Conservation (phyloP, 92 coral and sea anemone species). For the Zoanthus sociatus region DNA sequence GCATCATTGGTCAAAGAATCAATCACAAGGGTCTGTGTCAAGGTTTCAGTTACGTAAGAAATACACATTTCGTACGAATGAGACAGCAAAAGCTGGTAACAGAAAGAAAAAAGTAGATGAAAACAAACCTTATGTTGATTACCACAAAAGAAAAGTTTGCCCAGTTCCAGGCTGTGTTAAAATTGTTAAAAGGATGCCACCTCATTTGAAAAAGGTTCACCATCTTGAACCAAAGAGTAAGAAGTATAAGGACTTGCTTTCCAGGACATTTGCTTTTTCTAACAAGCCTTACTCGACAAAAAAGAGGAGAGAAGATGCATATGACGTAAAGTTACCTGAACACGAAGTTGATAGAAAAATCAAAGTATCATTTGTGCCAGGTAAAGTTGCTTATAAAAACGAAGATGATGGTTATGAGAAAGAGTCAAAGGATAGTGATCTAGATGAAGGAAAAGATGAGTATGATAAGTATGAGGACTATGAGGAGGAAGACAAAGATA, state of each 20-base stretch:
- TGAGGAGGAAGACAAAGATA: neutral
- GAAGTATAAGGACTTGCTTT: no score
- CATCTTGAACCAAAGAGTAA: neutral
- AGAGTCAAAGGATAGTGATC: constrained; percentile 13
- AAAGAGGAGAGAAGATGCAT: constrained; percentile 12
- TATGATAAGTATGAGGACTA: constrained; percentile 20
- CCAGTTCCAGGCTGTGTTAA: constrained; percentile 20
- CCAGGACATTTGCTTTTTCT: constrained; percentile 15
- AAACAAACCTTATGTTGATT: neutral
- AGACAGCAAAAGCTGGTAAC: constrained; percentile 33
- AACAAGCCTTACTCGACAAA: constrained; percentile 20
- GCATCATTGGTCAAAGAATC: neutral
- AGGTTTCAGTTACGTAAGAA: constrained; percentile 20
- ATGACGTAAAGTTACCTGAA: constrained; percentile 7
- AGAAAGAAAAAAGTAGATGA: constrained; percentile 8
- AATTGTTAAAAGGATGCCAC: constrained; percentile 24
- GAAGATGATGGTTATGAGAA: constrained; percentile 25
- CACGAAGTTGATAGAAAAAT: constrained; percentile 14
- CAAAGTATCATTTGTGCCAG: neutral
- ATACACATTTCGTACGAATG: constrained; percentile 16
- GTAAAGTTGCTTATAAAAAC: neutral
- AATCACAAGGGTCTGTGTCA: constrained; percentile 29
- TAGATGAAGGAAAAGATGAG: constrained; percentile 3
- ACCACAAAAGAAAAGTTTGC: constrained; percentile 14
- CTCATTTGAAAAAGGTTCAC: constrained; percentile 32